Base-by-base conservation (phyloP, 2,113 vertebrate species). In the Gavialis gangeticus region DNA sequence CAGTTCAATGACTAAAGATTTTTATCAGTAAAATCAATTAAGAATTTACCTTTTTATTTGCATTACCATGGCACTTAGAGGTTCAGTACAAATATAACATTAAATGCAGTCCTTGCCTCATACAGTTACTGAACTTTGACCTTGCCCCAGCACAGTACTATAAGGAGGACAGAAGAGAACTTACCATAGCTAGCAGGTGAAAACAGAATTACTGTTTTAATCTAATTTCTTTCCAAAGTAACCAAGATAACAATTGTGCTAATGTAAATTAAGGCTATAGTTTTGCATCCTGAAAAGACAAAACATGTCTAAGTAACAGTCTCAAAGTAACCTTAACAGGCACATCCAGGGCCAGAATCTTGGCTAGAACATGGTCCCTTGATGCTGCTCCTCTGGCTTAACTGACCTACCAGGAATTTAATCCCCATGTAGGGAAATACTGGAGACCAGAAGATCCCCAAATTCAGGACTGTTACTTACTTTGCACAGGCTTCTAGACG, bases 401-500 rank as follows among this genome's bases (percentile, higher is more conserved):
- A 67, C 4, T 7, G 1, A 5, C 30, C n/a, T 60, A 34, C 5
- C 54, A 17, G 25, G 67, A 75, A 71, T 60, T 86, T n/a, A 60
- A 46, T 28, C 67, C 76, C 56, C 64, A 75, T 46, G 71, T 78
- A 34, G 8, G 56, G 58, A 2, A 85, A 17, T 2, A 0, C 2
- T 28, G 30, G 71, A 55, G 30, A 4, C 59, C 58, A 79, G 58
- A 57, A 69, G 86, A 86, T 24, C 22, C 77, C 58, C 46, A 16
- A 30, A 60, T 34, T 76, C 28, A 55, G 46, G 79, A 58, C 16
- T 12, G 54, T 58, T 9, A 96, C 99, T 98, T 91, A 99, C 99
- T 98, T 99, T 46, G 98, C 99, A 96, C 99, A 99, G 5, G 99
- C 98, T 24, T 98, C 79, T 67, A 99, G 93, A 62, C 97, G 97